Conservation (phyloP, 1,140 invertebrate species). For the Zaprionus ghesquierei region DNA sequence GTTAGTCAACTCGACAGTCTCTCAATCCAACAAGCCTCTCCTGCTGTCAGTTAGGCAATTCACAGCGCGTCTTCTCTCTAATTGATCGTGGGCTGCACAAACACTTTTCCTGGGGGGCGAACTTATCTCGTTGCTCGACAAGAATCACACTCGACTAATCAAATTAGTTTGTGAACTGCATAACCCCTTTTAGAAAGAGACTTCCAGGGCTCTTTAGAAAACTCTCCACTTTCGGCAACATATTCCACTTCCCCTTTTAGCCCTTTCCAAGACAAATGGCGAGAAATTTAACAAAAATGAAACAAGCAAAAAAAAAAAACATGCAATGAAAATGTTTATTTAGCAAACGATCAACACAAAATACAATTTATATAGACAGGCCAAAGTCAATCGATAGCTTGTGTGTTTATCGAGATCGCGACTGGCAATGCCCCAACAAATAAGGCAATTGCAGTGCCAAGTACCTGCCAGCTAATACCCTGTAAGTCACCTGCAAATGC, state of each 20-base stretch:
- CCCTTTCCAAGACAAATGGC: conserved; percentile 14
- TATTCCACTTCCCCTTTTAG: background rate
- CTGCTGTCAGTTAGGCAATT: background rate
- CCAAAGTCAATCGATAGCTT: conserved; percentile 70
- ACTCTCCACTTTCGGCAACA: background rate
- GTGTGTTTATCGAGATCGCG: conserved; percentile 35
- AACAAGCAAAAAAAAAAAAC: conserved; percentile 12
- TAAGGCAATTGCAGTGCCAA: background rate
- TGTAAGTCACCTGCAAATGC: background rate
- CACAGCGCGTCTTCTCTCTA: conserved; percentile 27
- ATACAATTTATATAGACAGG: conserved; percentile 74
- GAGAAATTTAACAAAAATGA: conserved; percentile 16
- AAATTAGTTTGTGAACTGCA: background rate
- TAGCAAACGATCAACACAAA: conserved; percentile 77
- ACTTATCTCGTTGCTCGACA: background rate
- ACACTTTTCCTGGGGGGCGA: conserved; percentile 49
- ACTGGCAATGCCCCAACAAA: conserved; percentile 56
- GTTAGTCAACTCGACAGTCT: background rate
- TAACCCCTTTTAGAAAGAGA: background rate
- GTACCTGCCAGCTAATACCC: background rate
- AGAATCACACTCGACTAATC: background rate
- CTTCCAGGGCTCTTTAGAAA: background rate
- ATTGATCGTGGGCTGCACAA: conserved; percentile 67
- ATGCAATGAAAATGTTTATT: conserved; percentile 70
- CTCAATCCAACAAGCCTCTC: background rate